Evolutionary conservation across 2,888 invertebrate genomes (phyloP).

Genomic region (Macrosiphum euphorbiae): DNA sequence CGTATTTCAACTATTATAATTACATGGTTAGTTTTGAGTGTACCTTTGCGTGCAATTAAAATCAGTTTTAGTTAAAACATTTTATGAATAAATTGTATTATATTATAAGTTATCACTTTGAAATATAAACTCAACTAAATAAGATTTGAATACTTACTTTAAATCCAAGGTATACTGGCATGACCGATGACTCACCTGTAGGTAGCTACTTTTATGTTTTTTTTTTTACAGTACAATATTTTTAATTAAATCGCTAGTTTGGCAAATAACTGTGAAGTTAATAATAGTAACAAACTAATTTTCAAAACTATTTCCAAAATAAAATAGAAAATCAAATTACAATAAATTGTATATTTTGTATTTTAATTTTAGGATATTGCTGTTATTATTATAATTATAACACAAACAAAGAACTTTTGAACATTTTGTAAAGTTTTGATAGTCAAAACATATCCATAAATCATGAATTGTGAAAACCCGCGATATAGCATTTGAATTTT

Average conservation of each 20-base stretch:
- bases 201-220: not conserved
- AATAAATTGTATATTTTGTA: not conserved
- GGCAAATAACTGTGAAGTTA: no score
- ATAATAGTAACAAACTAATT: not conserved
- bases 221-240: no score
- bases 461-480: not conserved
- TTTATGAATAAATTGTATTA: not conserved
- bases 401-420: not conserved
- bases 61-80: no score
- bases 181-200: no score
- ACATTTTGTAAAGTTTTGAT: not conserved
- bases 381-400: not conserved
- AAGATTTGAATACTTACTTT: not conserved
- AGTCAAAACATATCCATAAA: not conserved
- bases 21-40: not conserved
- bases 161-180: not conserved
- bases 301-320: not conserved
- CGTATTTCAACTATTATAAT: not conserved
- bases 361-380: not conserved
- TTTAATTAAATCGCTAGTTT: no score
- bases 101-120: not conserved
- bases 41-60: no score
- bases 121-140: not conserved
- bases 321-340: not conserved
- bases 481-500: not conserved